Evolutionary conservation across 2,888 invertebrate species (phyloP).

Genomic region (Trichogramma dendrolimi): DNA sequence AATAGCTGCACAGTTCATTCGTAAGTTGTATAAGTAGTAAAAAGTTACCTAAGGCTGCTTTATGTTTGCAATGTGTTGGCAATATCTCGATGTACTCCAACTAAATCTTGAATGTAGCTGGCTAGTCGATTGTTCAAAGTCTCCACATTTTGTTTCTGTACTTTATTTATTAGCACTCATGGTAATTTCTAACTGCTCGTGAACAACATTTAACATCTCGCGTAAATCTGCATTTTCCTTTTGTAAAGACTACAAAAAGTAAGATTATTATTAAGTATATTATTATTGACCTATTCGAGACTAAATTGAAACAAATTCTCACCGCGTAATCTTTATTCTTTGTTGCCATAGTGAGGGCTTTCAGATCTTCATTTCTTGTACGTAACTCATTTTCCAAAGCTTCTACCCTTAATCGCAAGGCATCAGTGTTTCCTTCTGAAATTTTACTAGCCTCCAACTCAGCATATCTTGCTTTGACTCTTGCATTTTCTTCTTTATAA

Average conservation of each 20-base stretch:
- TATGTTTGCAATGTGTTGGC: slow-evolving; percentile 76
- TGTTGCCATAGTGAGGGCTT: slow-evolving; percentile 55
- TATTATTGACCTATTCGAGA: neutral
- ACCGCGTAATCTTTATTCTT: slow-evolving; percentile 50
- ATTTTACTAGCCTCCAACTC: slow-evolving; percentile 67
- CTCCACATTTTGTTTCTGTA: slow-evolving; percentile 74
- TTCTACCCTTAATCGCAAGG: slow-evolving; percentile 75
- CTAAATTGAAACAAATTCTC: slow-evolving; percentile 26
- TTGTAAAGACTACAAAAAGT: slow-evolving; percentile 54
- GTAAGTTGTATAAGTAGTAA: slow-evolving; percentile 30
- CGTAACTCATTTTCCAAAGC: slow-evolving; percentile 77
- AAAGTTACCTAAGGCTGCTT: slow-evolving; percentile 47
- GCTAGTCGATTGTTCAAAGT: slow-evolving; percentile 81
- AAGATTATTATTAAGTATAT: neutral
- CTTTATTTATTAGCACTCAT: slow-evolving; percentile 76
- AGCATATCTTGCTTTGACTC: slow-evolving; percentile 71
- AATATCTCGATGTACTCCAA: slow-evolving; percentile 78
- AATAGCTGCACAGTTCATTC: slow-evolving; percentile 32
- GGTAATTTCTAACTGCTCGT: slow-evolving; percentile 75
- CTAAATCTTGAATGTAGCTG: slow-evolving; percentile 73
- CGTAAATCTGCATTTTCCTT: slow-evolving; percentile 65
- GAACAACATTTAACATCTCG: slow-evolving; percentile 68
- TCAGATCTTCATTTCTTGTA: slow-evolving; percentile 79
- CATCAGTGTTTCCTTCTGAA: slow-evolving; percentile 53
- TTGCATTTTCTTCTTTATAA: slow-evolving; percentile 84